A percentile compares a stretch with the other conserved stretches of the same genome.
Evolutionary conservation across 2,888 invertebrate species (phyloP).

Genomic region (Calameuta filiformis): DNA sequence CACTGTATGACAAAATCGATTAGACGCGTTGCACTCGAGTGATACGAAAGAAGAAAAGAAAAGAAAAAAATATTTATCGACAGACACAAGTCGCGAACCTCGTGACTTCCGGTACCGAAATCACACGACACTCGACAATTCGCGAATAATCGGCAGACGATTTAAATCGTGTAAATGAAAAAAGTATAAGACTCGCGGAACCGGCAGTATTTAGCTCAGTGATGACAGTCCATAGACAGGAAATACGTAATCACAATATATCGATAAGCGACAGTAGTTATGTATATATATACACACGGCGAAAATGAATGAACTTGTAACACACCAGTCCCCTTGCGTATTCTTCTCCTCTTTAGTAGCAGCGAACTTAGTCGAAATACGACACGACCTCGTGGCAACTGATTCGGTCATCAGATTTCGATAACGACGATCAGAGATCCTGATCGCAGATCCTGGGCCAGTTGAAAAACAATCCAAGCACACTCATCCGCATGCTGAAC

Average conservation of each 20-base stretch:
- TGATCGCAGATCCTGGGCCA: neutral
- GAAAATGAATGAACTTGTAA: neutral
- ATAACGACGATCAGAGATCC: neutral
- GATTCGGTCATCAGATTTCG: neutral
- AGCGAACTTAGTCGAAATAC: neutral
- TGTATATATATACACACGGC: neutral
- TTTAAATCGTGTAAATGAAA: neutral
- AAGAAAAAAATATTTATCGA: neutral
- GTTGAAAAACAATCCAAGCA: neutral
- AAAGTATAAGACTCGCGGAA: no score
- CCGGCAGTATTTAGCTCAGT: no score
- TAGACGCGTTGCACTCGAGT: neutral
- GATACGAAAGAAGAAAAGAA: neutral
- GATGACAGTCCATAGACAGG: neutral
- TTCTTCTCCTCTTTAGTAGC: neutral
- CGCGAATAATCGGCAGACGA: neutral
- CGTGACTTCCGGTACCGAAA: neutral
- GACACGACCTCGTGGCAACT: neutral
- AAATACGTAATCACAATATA: neutral
- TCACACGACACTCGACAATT: neutral
- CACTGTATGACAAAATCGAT: neutral
- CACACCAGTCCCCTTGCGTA: neutral
- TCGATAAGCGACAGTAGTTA: neutral
- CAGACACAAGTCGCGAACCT: neutral
- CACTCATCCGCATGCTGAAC: neutral